Base-by-base conservation (phyloP, 2,113 vertebrate genomes). In the Notothenia coriiceps region DNA sequence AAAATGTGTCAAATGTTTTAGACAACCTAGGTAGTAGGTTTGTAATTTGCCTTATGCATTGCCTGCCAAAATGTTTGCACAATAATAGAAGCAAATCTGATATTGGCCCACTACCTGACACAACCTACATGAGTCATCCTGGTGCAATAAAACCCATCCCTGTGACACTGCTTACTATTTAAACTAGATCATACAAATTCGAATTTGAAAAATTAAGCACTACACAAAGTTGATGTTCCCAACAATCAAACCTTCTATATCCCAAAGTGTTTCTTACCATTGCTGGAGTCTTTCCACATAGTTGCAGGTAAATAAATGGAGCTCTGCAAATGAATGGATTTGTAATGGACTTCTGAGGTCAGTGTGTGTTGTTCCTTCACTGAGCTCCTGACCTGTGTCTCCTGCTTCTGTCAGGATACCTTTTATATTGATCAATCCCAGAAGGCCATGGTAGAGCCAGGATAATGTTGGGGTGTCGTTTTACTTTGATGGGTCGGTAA, bases 201-300 rank as follows among this genome's bases (percentile, higher is more conserved):
- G 66, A 15, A 29, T 54, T 40, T n/a, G 4, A 35, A 49, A 2
- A n/a, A 64, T 46, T 1, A 61, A 51, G 55, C 13, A n/a, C 51
- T n/a, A 17, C 56, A 44, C 17, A 20, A 49, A 73, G 9, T 4
- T 8, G 43, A 3, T 25, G 17, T 56, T 50, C 10, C 60, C 25
- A 47, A 2, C 10, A 8, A 29, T 6, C 5, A 61, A n/a, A 72
- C 14, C 8, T 43, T 5, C 25, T 5, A 52, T 5, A 10, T 8
- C 22, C 14, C 4, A 52, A 70, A 78, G 22, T 10, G 17, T 54
- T 3, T 74, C 93, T 95, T 90, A 95, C 95, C 94, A 12, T 71
- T 82, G 55, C 74, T 85, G 46, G 85, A 74, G 77, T 94, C 92
- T 62, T 92, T 94, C 94, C 93, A 94, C 95, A 95, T 95, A 7